phyloP scores from a whole-genome alignment of 2,888 invertebrate genomes.

The Cancer borealis region DNA sequence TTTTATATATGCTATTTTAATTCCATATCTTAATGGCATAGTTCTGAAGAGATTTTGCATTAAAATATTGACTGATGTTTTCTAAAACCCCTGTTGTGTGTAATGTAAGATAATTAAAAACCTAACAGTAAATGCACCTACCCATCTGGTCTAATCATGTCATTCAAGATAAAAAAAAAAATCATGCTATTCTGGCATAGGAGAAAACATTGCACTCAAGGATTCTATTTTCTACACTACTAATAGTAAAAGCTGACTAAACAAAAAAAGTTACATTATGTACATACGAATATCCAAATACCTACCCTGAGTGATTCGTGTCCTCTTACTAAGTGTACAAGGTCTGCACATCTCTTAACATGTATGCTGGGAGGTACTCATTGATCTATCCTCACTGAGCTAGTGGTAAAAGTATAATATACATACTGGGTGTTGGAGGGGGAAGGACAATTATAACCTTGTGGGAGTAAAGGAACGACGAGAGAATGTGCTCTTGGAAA shows the following conservation, averaged over 20 bases:
- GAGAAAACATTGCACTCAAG: background rate
- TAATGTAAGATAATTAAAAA: background rate
- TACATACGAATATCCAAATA: background rate
- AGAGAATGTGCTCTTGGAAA: background rate
- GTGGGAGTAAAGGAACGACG: conserved; percentile 9
- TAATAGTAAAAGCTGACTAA: conserved; percentile 20
- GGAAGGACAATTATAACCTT: background rate
- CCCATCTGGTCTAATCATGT: background rate
- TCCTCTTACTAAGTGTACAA: background rate
- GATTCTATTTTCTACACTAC: conserved; percentile 26
- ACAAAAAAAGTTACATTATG: background rate
- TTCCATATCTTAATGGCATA: background rate
- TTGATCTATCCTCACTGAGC: background rate
- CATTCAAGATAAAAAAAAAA: background rate
- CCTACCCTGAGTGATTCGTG: background rate
- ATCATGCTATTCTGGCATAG: background rate
- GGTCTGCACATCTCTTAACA: background rate
- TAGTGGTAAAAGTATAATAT: background rate
- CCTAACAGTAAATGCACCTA: background rate
- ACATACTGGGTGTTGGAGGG: conserved; percentile 2
- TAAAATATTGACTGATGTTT: background rate
- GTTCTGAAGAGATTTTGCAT: background rate
- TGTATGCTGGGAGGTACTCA: background rate
- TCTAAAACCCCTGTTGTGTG: background rate
- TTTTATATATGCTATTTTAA: background rate